Percentiles rank a stretch among this genome's conserved stretches.
These are phyloP conservation scores for Pogoniulus pusillus DNA, from an alignment of 2,797 vertebrate genomes.

Conservation along the genomic window DNA sequence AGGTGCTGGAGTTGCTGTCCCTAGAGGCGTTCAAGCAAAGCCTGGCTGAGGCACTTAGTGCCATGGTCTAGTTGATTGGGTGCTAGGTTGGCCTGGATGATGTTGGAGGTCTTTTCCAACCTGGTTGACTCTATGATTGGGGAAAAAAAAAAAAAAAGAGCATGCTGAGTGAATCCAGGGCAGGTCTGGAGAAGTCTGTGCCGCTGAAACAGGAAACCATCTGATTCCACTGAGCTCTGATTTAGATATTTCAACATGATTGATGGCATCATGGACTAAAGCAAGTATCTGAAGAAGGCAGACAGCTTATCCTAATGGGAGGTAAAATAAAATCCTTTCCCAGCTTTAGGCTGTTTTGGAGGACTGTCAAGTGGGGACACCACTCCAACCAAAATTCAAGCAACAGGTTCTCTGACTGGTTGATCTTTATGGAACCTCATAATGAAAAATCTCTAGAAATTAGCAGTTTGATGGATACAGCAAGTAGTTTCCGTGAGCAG, in stretches of 20 bases:
- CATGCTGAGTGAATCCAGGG: neutral
- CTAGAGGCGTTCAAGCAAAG: no score
- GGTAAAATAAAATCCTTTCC: neutral
- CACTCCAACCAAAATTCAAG: neutral
- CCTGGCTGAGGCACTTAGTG: no score
- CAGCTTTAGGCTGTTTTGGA: neutral
- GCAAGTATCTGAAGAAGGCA: neutral
- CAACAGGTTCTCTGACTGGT: neutral
- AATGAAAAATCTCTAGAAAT: neutral
- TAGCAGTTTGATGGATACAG: neutral
- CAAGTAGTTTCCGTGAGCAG: neutral
- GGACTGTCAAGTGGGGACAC: neutral
- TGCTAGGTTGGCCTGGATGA: no score
- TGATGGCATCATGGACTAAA: neutral
- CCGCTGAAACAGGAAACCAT: neutral
- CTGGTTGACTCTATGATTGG: no score
- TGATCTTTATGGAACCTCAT: neutral
- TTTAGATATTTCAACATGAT: neutral
- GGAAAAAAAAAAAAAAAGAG: no score
- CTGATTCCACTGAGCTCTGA: neutral
- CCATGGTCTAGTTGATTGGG: no score
- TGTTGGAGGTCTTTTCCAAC: no score
- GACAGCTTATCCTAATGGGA: neutral
- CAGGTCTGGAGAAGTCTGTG: neutral
- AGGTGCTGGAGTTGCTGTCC: no score